Evolutionary conservation across 2,113 vertebrate genomes (phyloP).

Genomic region (Sturnira hondurensis): DNA sequence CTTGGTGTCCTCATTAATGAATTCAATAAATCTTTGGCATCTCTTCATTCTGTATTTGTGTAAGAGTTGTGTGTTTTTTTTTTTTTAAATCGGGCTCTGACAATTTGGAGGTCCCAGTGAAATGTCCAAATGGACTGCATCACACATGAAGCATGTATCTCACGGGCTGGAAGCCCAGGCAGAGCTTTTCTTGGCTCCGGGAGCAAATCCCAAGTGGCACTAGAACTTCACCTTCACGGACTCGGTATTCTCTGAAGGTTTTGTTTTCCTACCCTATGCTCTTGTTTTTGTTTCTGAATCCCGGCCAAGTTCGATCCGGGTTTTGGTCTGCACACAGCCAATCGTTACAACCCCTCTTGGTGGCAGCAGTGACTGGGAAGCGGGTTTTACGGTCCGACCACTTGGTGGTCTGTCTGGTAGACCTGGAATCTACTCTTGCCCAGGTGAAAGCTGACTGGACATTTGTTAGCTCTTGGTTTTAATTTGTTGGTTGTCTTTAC

Average conservation of each 20-base stretch:
- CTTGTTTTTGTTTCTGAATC: background rate
- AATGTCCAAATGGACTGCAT: background rate
- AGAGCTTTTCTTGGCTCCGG: background rate
- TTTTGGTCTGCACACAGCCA: background rate
- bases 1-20: background rate
- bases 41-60: background rate
- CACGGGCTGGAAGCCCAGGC: background rate
- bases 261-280: background rate
- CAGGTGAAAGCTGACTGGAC: background rate
- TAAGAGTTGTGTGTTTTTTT: background rate
- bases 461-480: background rate
- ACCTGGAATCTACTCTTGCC: background rate
- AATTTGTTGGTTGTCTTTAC: background rate
- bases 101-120: background rate
- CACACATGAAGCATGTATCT: background rate
- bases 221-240: background rate
- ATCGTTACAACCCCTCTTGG: background rate
- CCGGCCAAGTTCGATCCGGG: background rate
- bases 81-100: conserved; percentile 22
- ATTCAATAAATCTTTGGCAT: background rate
- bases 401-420: background rate
- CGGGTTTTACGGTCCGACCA: background rate
- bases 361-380: background rate
- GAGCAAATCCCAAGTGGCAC: background rate
- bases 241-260: background rate